Percentiles rank a stretch among this genome's conserved stretches.
Evolutionary conservation across 2,888 invertebrate species (phyloP).

Genomic region (Dynastes maya): DNA sequence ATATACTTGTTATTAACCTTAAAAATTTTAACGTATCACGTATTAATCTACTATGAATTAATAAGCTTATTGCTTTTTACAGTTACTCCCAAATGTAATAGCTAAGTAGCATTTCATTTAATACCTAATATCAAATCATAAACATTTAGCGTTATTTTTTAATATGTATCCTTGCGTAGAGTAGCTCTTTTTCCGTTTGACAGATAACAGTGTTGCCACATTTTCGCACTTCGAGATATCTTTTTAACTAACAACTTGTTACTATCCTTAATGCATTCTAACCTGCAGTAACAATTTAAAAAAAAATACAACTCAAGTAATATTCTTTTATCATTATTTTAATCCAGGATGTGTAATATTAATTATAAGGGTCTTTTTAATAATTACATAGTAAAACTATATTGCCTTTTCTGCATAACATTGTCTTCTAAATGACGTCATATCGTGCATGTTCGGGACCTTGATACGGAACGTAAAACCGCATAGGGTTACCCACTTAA

Average conservation of each 20-base stretch:
- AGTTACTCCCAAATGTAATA: neutral
- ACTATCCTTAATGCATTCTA: neutral
- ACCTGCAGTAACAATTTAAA: too few relatives aligned
- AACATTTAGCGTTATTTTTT: neutral
- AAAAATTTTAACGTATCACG: slow-evolving; percentile 10
- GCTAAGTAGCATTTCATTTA: neutral
- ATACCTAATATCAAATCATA: neutral
- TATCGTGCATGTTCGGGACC: slow-evolving; percentile 52
- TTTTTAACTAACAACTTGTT: neutral
- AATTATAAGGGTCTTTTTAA: neutral
- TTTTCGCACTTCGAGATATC: slow-evolving; percentile 31
- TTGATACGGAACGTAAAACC: slow-evolving; percentile 55
- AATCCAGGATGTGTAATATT: neutral
- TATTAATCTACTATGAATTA: slow-evolving; percentile 17
- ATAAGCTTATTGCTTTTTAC: slow-evolving; percentile 24
- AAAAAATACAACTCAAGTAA: neutral
- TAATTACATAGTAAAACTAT: too few relatives aligned
- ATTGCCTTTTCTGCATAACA: slow-evolving; percentile 51
- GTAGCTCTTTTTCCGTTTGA: slow-evolving; percentile 9
- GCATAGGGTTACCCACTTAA: slow-evolving; percentile 56
- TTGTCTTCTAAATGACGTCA: slow-evolving; percentile 60
- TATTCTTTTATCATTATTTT: neutral
- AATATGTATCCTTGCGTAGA: neutral
- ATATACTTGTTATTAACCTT: slow-evolving; percentile 31
- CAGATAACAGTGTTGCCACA: slow-evolving; percentile 17